Evolutionary conservation across 1,140 invertebrate genomes (phyloP).

Genomic region (Aphelenchoides besseyi): DNA sequence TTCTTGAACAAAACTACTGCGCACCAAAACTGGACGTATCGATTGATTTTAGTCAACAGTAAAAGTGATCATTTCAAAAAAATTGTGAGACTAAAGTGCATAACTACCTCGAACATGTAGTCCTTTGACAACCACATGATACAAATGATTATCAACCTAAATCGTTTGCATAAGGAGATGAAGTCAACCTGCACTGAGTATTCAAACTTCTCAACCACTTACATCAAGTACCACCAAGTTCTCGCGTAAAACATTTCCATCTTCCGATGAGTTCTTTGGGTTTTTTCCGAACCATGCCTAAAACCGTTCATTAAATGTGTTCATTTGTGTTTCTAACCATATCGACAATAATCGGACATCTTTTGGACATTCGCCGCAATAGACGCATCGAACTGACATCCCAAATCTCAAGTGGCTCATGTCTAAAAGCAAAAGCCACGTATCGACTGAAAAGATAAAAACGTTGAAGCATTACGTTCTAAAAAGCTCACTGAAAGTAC

Average conservation of each 20-base stretch:
- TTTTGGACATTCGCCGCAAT: constrained; percentile 52
- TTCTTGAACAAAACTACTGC: too few relatives aligned
- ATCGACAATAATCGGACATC: constrained; percentile 60
- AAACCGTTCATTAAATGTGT: too few relatives aligned
- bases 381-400: constrained; percentile 53
- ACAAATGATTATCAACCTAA: constrained; percentile 59
- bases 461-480: neutral
- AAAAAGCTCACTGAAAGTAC: constrained; percentile 52
- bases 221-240: constrained; percentile 61
- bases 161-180: too few relatives aligned
- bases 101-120: constrained; percentile 56
- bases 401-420: constrained; percentile 61
- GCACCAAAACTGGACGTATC: too few relatives aligned
- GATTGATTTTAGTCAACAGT: too few relatives aligned
- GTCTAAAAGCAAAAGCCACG: constrained; percentile 56
- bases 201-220: too few relatives aligned
- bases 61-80: too few relatives aligned
- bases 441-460: constrained; percentile 51
- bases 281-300: constrained; percentile 58
- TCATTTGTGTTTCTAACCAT: constrained; percentile 57
- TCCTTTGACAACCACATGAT: constrained; percentile 61
- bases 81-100: too few relatives aligned
- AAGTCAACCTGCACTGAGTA: too few relatives aligned
- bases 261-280: constrained; percentile 43
- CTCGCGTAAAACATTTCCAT: constrained; percentile 50